These are phyloP conservation scores for Metaphire vulgaris DNA, from an alignment of 1,140 invertebrate genomes.

Conservation along the genomic window DNA sequence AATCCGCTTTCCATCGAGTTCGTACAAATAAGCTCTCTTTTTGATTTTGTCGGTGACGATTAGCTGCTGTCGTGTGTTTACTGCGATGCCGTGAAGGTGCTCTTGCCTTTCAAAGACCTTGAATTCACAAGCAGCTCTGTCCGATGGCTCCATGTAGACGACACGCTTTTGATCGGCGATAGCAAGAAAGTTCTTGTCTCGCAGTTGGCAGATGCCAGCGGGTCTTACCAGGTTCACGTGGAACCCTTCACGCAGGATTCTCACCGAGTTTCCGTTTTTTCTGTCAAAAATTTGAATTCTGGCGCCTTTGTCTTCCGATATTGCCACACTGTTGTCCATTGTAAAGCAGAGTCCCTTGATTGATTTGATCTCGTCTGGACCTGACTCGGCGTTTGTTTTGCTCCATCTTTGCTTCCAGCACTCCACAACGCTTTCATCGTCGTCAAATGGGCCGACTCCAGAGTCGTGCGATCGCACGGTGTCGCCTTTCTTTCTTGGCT, in stretches of 20 bases:
- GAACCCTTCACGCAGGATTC: neutral
- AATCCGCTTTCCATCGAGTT: neutral
- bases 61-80: neutral
- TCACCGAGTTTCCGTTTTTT: neutral
- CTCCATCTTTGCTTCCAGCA: neutral
- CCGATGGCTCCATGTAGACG: neutral
- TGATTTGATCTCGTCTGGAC: neutral
- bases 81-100: neutral
- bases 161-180: neutral
- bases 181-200: neutral
- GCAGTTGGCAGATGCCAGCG: neutral
- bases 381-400: neutral
- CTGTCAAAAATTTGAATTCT: neutral
- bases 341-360: neutral
- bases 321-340: neutral
- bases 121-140: neutral
- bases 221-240: neutral
- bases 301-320: neutral
- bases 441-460: neutral
- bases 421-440: neutral
- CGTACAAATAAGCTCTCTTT: neutral
- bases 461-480: neutral
- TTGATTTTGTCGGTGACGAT: neutral
- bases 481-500: neutral
- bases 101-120: neutral